Percentiles rank a stretch among this genome's conserved stretches.
These are phyloP conservation scores for Archaeoteleia sp. DNA, from an alignment of 2,888 invertebrate species.

Conservation along the genomic window DNA sequence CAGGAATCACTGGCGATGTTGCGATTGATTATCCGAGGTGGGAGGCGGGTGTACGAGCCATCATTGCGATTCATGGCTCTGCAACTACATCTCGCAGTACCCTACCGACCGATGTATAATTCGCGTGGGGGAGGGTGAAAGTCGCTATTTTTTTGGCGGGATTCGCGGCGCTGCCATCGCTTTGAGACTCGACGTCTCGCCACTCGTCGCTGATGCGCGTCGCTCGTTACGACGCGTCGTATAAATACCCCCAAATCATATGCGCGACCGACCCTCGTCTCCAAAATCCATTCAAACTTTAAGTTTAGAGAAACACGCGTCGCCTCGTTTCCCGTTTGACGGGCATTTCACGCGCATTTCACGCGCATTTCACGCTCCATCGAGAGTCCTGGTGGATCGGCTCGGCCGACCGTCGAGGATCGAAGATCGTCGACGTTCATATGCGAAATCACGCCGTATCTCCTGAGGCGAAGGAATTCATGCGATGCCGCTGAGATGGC, in stretches of 20 bases:
- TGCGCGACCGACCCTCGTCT: no score
- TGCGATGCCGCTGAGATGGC: slow-evolving; percentile 53
- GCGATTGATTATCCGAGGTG: slow-evolving; percentile 74
- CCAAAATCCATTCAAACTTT: no score
- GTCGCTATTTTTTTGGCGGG: slow-evolving; percentile 72
- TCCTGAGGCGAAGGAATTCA: slow-evolving; percentile 22
- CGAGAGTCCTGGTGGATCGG: no score
- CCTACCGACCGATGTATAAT: slow-evolving; percentile 71
- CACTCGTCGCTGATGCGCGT: slow-evolving; percentile 5
- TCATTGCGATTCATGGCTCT: slow-evolving; percentile 74
- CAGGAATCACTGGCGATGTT: slow-evolving; percentile 66
- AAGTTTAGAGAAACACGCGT: no score
- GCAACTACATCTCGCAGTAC: slow-evolving; percentile 68
- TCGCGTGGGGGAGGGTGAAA: slow-evolving; percentile 69
- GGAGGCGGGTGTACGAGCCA: slow-evolving; percentile 69
- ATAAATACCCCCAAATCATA: no score
- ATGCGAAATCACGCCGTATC: neutral
- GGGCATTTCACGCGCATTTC: no score
- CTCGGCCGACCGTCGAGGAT: no score
- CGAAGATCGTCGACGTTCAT: no score
- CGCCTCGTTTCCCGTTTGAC: no score
- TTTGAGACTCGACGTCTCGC: slow-evolving; percentile 14
- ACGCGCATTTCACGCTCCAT: no score
- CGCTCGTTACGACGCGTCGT: slow-evolving; percentile 16
- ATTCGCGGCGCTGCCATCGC: slow-evolving; percentile 70